Percentiles rank a stretch among this genome's conserved stretches.
phyloP scores from a whole-genome alignment of 2,113 vertebrate genomes.

The Chamaea fasciata region DNA sequence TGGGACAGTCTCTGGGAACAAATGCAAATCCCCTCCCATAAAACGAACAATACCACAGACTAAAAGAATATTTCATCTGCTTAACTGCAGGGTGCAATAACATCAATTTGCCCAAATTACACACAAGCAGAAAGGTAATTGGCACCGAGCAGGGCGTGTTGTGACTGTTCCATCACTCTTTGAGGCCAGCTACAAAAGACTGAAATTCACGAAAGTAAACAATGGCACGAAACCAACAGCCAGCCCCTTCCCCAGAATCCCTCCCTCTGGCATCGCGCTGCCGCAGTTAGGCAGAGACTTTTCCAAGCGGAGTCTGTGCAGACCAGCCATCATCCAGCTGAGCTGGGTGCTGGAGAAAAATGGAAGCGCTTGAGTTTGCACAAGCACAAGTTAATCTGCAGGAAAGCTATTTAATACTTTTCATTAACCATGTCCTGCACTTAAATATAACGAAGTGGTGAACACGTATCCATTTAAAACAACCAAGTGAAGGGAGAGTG shows the following conservation, averaged over 20 bases:
- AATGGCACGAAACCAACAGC: conserved; percentile 62
- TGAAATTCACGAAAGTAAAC: conserved; percentile 54
- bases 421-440: neutral
- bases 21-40: neutral
- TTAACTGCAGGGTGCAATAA: conserved; percentile 29
- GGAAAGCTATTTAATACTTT: neutral
- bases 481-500: fast-evolving
- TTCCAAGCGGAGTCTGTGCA: neutral
- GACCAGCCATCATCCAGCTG: neutral
- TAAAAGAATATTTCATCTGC: conserved; percentile 17
- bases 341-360: neutral
- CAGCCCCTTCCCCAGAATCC: conserved; percentile 56
- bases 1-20: neutral
- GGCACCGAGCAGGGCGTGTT: conserved; percentile 31
- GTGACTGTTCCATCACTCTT: conserved; percentile 50
- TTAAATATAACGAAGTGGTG: neutral
- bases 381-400: neutral
- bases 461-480: neutral
- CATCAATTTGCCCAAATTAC: conserved; percentile 53
- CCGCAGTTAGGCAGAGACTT: neutral
- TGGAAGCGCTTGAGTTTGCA: neutral
- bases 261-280: conserved; percentile 48
- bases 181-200: conserved; percentile 54
- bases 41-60: neutral
- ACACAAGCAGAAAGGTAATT: conserved; percentile 39